These are phyloP conservation scores for Parambassis ranga DNA, from an alignment of 2,797 vertebrate species.

Conservation along the genomic window DNA sequence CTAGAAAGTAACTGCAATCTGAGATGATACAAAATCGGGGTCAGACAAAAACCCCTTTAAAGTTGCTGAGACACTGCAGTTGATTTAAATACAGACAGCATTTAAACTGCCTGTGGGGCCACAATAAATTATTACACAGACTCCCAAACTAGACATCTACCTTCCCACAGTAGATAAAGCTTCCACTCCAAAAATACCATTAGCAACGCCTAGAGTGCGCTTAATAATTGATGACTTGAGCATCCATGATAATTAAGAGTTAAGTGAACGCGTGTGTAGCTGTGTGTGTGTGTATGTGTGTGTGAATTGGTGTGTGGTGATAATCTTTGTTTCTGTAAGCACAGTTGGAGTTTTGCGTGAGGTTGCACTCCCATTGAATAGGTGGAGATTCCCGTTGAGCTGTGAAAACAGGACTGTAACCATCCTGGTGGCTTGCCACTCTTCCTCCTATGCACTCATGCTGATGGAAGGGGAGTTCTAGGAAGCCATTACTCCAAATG, in stretches of 20 bases:
- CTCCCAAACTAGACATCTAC: conserved; percentile 69
- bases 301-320: conserved; percentile 20
- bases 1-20: conserved; percentile 23
- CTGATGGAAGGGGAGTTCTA: conserved; percentile 57
- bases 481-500: conserved; percentile 65
- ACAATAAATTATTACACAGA: conserved; percentile 72
- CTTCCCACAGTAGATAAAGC: conserved; percentile 74
- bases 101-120: conserved; percentile 66
- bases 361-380: conserved; percentile 38
- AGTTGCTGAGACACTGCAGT: conserved; percentile 58
- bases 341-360: conserved; percentile 43
- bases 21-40: conserved; percentile 41
- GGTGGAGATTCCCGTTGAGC: conserved; percentile 58
- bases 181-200: conserved; percentile 73
- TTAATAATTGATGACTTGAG: conserved; percentile 73
- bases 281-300: conserved; percentile 18
- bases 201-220: conserved; percentile 65
- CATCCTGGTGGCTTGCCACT: conserved; percentile 49
- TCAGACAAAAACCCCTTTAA: conserved; percentile 39
- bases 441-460: conserved; percentile 49
- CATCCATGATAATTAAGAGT: conserved; percentile 76
- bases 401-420: conserved; percentile 62
- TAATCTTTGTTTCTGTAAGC: conserved; percentile 28
- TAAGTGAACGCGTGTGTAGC: conserved; percentile 50
- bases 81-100: conserved; percentile 73